Percentiles rank a stretch among this genome's conserved stretches.
Evolutionary conservation across 2,113 vertebrate genomes (phyloP).

Genomic region (Ahaetulla prasina): DNA sequence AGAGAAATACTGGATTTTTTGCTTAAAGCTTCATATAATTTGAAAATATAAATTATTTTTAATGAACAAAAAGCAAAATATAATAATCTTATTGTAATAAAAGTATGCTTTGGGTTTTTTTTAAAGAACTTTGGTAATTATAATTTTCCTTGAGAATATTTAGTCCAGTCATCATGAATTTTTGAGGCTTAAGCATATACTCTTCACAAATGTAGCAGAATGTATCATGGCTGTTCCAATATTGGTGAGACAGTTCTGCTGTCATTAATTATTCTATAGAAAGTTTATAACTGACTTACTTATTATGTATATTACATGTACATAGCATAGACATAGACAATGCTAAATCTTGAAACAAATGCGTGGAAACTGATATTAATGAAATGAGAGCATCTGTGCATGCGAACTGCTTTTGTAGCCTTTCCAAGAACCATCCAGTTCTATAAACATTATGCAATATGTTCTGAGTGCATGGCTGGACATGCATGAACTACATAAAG

Average conservation of each 20-base stretch:
- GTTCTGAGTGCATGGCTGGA: neutral
- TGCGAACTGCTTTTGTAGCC: neutral
- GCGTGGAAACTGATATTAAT: neutral
- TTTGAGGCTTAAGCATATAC: neutral
- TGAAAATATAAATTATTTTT: neutral
- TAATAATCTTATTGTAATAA: neutral
- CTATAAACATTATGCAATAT: neutral
- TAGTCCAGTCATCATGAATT: neutral
- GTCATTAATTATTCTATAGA: neutral
- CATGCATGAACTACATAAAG: neutral
- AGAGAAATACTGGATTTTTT: neutral
- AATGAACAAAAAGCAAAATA: neutral
- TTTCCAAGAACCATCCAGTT: neutral
- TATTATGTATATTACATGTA: neutral
- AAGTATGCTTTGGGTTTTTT: neutral
- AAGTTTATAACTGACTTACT: neutral
- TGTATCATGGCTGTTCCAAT: neutral
- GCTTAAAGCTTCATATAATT: neutral
- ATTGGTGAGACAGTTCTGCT: neutral
- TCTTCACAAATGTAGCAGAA: neutral
- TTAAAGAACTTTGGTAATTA: neutral
- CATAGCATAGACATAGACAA: neutral
- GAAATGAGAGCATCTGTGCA: neutral
- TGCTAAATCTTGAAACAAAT: neutral
- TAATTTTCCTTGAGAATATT: neutral